These are phyloP conservation scores for Ochropacha duplaris DNA, from an alignment of 2,888 invertebrate species.

Conservation along the genomic window DNA sequence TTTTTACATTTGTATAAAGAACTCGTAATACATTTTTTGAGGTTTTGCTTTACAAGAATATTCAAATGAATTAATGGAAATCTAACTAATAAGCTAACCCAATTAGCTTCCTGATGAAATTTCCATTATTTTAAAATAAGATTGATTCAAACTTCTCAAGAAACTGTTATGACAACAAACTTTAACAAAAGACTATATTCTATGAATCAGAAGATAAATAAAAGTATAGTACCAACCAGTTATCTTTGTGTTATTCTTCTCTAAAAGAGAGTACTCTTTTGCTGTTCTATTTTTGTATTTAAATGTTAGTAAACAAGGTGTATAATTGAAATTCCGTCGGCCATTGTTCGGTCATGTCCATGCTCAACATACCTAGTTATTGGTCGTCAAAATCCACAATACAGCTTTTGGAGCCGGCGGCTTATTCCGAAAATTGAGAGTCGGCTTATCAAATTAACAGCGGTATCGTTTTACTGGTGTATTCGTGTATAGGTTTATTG, in stretches of 20 bases:
- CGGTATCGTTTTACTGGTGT: background rate
- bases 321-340: conserved; percentile 12
- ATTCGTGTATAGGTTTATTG: background rate
- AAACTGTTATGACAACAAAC: background rate
- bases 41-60: no score
- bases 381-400: conserved; percentile 42
- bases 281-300: background rate
- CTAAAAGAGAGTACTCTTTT: no score
- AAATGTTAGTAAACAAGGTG: background rate
- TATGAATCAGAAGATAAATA: background rate
- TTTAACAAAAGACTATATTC: background rate
- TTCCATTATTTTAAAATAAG: no score
- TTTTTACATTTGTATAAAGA: no score
- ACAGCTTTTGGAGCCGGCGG: conserved; percentile 24
- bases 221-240: background rate
- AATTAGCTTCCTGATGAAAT: no score
- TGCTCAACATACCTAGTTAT: conserved; percentile 34
- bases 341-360: conserved; percentile 26
- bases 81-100: no score
- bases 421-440: conserved; percentile 29
- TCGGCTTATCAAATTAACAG: background rate
- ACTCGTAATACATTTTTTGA: no score
- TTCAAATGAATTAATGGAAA: no score
- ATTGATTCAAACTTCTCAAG: background rate
- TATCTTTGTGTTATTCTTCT: background rate